phyloP scores from a whole-genome alignment of 2,113 vertebrate genomes.

The Alexandromys fortis region DNA sequence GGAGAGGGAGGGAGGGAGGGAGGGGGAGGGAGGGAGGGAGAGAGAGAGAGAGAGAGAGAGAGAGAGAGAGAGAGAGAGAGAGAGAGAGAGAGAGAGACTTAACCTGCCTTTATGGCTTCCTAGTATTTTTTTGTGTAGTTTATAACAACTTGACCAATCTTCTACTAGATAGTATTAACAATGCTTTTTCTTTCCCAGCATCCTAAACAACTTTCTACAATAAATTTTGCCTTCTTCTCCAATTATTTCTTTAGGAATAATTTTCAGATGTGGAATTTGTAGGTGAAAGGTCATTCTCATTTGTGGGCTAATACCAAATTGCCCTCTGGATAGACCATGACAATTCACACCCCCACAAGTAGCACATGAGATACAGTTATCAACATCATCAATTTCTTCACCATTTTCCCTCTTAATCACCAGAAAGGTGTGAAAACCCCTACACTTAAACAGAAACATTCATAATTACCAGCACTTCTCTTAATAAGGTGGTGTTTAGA shows the following conservation, averaged over 20 bases:
- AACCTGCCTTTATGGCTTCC: constrained; percentile 46
- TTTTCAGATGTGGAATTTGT: constrained; percentile 57
- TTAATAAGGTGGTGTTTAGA: constrained; percentile 85
- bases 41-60: too few species aligned
- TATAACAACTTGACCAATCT: constrained; percentile 12
- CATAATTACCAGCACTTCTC: constrained; percentile 85
- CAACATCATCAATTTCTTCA: constrained; percentile 68
- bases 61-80: too few species aligned
- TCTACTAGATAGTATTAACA: background rate
- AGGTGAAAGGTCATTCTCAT: constrained; percentile 61
- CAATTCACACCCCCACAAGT: constrained; percentile 69
- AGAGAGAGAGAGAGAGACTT: background rate
- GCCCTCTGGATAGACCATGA: constrained; percentile 57
- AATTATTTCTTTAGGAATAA: constrained; percentile 72
- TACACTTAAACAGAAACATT: constrained; percentile 80
- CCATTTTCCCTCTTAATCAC: constrained; percentile 74
- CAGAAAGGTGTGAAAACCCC: constrained; percentile 77
- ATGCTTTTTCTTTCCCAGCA: background rate
- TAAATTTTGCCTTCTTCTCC: constrained; percentile 51
- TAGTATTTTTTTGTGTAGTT: constrained; percentile 52
- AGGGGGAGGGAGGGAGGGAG: too few species aligned
- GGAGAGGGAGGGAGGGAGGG: too few species aligned
- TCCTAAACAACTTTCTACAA: constrained; percentile 32
- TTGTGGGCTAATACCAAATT: constrained; percentile 63
- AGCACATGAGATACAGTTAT: constrained; percentile 52